Conservation (phyloP, 2,113 vertebrate species). For the Turdus rufiventris region DNA sequence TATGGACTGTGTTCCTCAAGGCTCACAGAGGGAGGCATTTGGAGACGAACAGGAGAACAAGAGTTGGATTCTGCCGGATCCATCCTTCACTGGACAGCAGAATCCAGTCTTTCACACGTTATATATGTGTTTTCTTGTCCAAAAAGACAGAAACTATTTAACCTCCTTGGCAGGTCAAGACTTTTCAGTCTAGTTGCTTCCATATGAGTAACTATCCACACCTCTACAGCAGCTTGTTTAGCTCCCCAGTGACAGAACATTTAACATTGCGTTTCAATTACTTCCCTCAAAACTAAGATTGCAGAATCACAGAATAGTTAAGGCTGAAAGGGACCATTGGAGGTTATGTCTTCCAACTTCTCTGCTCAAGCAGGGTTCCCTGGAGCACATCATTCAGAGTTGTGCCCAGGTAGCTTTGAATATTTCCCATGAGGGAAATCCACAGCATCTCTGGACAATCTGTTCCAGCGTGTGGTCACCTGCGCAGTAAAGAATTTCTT, state of each 20-base stretch:
- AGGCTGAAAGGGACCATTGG: not conserved
- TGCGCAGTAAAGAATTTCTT: not conserved
- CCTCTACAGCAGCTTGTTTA: not conserved
- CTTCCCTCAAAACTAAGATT: not conserved
- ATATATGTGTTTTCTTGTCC: not conserved
- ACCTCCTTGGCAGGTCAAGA: not conserved
- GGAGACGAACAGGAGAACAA: not conserved
- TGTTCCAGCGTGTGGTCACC: not conserved
- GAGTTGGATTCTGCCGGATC: not conserved
- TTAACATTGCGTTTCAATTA: not conserved
- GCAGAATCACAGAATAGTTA: not conserved
- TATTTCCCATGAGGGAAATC: not conserved
- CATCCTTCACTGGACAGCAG: not conserved
- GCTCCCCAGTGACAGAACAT: not conserved
- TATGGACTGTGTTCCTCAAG: not conserved
- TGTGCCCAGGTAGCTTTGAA: not conserved
- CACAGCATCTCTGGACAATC: not conserved
- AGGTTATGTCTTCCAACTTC: not conserved
- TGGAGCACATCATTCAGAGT: not conserved
- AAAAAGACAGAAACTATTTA: not conserved
- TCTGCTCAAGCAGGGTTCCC: not conserved
- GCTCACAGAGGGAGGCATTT: rapidly evolving
- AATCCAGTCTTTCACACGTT: not conserved
- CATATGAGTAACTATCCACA: not conserved
- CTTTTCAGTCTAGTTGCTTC: not conserved